Percentiles rank a stretch among this genome's conserved stretches.
phyloP scores from a whole-genome alignment of 2,888 invertebrate species.

The Tinea trinotella region DNA sequence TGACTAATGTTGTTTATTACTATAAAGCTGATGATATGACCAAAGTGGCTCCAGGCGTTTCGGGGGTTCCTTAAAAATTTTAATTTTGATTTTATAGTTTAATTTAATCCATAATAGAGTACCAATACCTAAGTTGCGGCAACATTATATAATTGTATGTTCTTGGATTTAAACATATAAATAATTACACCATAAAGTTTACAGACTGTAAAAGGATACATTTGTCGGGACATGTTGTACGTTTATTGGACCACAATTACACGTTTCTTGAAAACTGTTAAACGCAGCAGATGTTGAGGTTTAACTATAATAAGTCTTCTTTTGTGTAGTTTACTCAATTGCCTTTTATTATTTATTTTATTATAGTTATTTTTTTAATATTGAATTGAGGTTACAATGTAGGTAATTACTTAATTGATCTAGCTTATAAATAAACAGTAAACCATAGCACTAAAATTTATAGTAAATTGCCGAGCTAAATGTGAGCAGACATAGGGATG shows the following conservation, averaged over 20 bases:
- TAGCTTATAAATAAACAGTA: background rate
- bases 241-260: slow-evolving; percentile 12
- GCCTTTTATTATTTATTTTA: background rate
- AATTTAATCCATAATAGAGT: no score
- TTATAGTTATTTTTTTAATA: background rate
- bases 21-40: no score
- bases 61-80: no score
- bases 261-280: slow-evolving; percentile 17
- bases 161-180: background rate
- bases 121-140: no score
- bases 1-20: no score
- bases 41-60: no score
- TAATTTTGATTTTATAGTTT: no score
- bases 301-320: slow-evolving; percentile 19
- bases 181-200: slow-evolving; percentile 9
- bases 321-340: background rate
- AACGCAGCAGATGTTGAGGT: slow-evolving; percentile 32
- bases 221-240: slow-evolving; percentile 13
- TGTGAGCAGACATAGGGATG: no score
- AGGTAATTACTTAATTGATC: background rate
- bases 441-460: no score
- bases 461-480: no score
- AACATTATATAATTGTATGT: background rate
- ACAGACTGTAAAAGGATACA: slow-evolving; percentile 13
- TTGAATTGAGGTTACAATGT: background rate